Percentiles rank a stretch among this genome's conserved stretches.
phyloP scores from a whole-genome alignment of 1,140 invertebrate genomes.

The Pararge aegeria region DNA sequence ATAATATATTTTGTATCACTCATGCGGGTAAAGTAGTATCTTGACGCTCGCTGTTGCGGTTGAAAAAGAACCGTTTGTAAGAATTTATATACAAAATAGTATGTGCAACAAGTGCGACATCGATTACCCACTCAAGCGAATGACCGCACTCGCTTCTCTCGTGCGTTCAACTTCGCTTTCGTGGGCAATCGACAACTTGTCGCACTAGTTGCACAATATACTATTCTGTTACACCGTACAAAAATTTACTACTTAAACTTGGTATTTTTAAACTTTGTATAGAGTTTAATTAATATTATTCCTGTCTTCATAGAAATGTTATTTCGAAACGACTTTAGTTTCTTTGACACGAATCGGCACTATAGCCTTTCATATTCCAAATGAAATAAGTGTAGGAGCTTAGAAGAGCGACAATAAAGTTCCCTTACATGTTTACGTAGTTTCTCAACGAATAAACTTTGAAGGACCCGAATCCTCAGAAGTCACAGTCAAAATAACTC shows the following conservation, averaged over 20 bases:
- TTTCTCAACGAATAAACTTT: constrained; percentile 47
- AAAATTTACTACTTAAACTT: background rate
- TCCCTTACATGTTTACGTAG: constrained; percentile 52
- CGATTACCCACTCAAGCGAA: too few relatives aligned
- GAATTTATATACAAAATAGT: too few relatives aligned
- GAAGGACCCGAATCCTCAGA: constrained; percentile 16
- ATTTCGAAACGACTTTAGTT: constrained; percentile 27
- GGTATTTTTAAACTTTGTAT: constrained; percentile 11
- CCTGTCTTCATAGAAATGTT: constrained; percentile 20
- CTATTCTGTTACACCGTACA: too few relatives aligned
- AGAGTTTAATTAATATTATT: constrained; percentile 19
- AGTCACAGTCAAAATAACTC: constrained; percentile 25
- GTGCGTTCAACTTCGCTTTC: too few relatives aligned
- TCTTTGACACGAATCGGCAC: constrained; percentile 48
- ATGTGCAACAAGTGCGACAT: too few relatives aligned
- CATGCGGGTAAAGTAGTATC: too few relatives aligned
- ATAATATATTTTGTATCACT: too few relatives aligned
- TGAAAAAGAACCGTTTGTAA: too few relatives aligned
- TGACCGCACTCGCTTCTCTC: too few relatives aligned
- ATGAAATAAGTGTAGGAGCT: constrained; percentile 46
- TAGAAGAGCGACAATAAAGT: constrained; percentile 59
- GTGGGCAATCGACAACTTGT: background rate
- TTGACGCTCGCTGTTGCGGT: too few relatives aligned
- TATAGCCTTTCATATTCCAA: constrained; percentile 46
- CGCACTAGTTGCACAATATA: too few relatives aligned